Evolutionary conservation across 53 echinoderm and acorn worm species (phyloP).

Genomic region (Echinometra lucunter): DNA sequence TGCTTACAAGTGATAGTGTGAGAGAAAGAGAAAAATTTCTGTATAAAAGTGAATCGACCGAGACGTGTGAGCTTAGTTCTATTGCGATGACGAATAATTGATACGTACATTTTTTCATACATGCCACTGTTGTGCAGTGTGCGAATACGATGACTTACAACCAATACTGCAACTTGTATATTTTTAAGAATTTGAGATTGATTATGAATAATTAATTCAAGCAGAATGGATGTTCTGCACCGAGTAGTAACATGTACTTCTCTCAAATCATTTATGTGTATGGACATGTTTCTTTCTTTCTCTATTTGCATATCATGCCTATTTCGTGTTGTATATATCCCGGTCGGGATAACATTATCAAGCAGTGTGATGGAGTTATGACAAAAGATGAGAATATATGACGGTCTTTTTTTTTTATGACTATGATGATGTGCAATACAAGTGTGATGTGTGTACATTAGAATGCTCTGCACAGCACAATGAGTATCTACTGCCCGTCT

Average conservation of each 20-base stretch:
- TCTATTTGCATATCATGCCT: conserved; percentile 57
- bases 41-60: conserved; percentile 3
- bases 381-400: conserved; percentile 36
- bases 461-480: conserved; percentile 57
- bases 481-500: conserved; percentile 28
- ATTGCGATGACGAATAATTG: conserved; percentile 47
- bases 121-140: conserved; percentile 71
- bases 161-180: conserved; percentile 68
- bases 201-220: conserved; percentile 51
- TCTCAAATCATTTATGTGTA: conserved; percentile 35
- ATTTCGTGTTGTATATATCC: conserved; percentile 58
- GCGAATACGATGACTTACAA: conserved; percentile 44
- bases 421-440: conserved; percentile 63
- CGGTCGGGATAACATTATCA: neutral
- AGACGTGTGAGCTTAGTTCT: conserved; percentile 49
- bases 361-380: neutral
- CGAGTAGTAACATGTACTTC: conserved; percentile 34
- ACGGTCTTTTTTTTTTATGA: conserved; percentile 59
- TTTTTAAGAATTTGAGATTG: conserved; percentile 58
- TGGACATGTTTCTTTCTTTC: conserved; percentile 31
- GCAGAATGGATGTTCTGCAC: conserved; percentile 32
- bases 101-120: conserved; percentile 31
- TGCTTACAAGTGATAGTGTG: conserved; percentile 23
- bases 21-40: conserved; percentile 2
- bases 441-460: conserved; percentile 39